phyloP scores from a whole-genome alignment of 30 jellyfish, hydroid and myxozoan genomes.

The Euphysa ruthae region DNA sequence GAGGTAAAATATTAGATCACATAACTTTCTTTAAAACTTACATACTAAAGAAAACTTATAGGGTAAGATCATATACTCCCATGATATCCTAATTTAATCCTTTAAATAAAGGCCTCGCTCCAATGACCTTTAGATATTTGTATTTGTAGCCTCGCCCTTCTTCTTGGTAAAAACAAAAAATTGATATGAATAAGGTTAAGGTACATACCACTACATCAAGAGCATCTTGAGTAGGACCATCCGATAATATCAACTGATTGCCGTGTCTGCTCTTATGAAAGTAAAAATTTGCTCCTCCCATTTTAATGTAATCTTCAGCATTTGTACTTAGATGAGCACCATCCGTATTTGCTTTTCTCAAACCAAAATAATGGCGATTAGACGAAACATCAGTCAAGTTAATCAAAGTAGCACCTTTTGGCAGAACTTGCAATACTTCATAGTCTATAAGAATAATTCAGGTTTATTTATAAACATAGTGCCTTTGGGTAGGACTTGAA shows the following conservation, averaged over 20 bases:
- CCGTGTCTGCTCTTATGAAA: constrained; percentile 40
- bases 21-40: no score
- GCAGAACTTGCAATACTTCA: constrained; percentile 6
- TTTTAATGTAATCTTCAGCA: constrained; percentile 23
- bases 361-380: constrained; percentile 19
- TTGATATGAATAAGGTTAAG: no score
- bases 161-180: no score
- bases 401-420: constrained; percentile 29
- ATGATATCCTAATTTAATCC: no score
- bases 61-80: no score
- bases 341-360: constrained; percentile 26
- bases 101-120: no score
- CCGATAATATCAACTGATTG: constrained; percentile 36
- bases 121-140: no score
- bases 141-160: no score
- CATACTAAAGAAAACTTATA: no score
- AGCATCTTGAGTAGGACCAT: constrained; percentile 48
- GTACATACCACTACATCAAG: constrained; percentile 58
- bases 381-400: not conserved
- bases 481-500: no score
- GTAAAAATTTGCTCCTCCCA: constrained; percentile 46
- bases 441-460: constrained; percentile 23
- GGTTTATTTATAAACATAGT: no score
- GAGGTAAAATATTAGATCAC: no score
- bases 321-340: constrained; percentile 34